Base-by-base conservation (phyloP, 2,888 invertebrate genomes). In the Philaethria dido region DNA sequence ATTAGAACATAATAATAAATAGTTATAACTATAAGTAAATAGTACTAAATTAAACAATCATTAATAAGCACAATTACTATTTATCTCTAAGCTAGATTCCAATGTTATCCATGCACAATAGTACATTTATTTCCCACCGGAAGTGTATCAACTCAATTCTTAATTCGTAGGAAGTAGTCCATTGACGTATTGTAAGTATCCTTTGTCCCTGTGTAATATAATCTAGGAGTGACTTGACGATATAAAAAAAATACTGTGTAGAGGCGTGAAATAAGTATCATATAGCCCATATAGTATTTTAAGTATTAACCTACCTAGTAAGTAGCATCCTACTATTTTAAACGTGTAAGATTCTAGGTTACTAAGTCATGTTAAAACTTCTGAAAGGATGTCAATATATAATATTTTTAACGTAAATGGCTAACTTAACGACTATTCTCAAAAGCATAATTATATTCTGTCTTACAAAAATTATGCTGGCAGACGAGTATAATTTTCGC, bases 91-190 rank as follows among this genome's bases (percentile, higher is more conserved):
- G 20, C 18, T 20, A 45, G 11, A 3, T 45, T 20, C 9, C 20
- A 20, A 45, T 45, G 20, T 45, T 45, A 50, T 50, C 33, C 16
- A 16, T 13, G 55, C 33, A 36, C 54, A 33, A 44, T 45, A 20
- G 25, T 60, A 44, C 33, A 45, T 60, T 33, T 60, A 60, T 45
- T 45, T 45, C 60, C 39, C 59, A 59, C 25, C 59, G 59, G 59
- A 29, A 59, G 59, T 44, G 16, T 59, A 42, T 45, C 60, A 60
- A 45, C 22, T 57, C 57, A 6, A 22, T 42, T 57, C 57, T 57
- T 57, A 42, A 57, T 60, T 45, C 45, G 44, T 60, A 60, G 60
- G 60, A 60, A 60, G 45, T 60, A 33, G 45, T 60, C 18, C 60
- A 60, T 60, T 60, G 60, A 45, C 29, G 18, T 45, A 60, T 60